phyloP scores from a whole-genome alignment of 2,113 vertebrate genomes.

The Amphilophus citrinellus region DNA sequence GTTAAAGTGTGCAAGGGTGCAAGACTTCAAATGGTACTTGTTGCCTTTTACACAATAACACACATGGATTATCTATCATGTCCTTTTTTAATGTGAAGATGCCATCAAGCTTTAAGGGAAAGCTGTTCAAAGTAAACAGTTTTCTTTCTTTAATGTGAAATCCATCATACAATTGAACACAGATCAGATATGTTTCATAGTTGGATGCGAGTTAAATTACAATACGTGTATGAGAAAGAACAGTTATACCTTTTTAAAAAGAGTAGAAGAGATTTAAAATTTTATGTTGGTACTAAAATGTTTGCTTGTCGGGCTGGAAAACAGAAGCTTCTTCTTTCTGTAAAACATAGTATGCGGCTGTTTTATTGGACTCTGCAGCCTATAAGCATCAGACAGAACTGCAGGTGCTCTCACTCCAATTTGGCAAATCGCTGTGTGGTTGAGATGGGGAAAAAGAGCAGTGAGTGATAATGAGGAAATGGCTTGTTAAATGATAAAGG shows the following conservation, averaged over 20 bases:
- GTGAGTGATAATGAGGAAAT: neutral
- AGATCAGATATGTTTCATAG: neutral
- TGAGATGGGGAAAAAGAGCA: constrained; percentile 2
- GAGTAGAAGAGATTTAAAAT: neutral
- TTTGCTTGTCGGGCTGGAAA: neutral
- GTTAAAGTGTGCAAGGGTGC: neutral
- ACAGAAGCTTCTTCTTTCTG: neutral
- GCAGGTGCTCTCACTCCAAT: neutral
- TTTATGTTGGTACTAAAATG: neutral
- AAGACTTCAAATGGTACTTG: neutral
- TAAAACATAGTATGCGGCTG: neutral
- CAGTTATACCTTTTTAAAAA: neutral
- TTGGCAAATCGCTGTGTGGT: neutral
- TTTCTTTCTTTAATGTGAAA: neutral
- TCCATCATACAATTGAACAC: neutral
- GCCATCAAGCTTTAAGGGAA: neutral
- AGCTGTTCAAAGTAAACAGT: neutral
- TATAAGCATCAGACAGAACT: neutral
- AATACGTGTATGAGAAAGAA: neutral
- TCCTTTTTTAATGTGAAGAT: neutral
- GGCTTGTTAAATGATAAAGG: neutral
- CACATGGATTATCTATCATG: neutral
- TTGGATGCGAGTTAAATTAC: neutral
- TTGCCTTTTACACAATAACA: too few species aligned
- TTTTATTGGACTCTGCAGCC: neutral